Base-by-base conservation (phyloP, 2,797 vertebrate genomes). In the Myotis vivesi region DNA sequence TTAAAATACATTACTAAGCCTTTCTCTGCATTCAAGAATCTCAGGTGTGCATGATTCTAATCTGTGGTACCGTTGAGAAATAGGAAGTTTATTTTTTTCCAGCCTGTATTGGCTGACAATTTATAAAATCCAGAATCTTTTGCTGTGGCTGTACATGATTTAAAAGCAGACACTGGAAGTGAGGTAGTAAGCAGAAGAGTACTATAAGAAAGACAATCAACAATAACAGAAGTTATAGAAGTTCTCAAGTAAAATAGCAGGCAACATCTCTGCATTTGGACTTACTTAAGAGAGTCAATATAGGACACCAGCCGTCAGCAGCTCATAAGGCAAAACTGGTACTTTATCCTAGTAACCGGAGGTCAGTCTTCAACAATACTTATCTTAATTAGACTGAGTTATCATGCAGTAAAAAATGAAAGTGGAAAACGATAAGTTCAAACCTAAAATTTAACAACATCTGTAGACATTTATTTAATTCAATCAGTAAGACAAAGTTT, bases 351-450 rank as follows among this genome's bases (percentile, higher is more conserved):
- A 41, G 57, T 12, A 73, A 28, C 12, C 46, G 1, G 41, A 57
- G 8, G 36, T 69, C 23, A 88, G 2, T 81, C 30, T 82, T 81
- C 25, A 64, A 33, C 36, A 92, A 38, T 17, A 36, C 38, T 66
- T 83, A 25, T 81, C 72, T 83, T 87, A 55, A 66, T 83, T 66
- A 80, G 10, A 84, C 17, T 83, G 51, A 81, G 1, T 76, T 80
- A 80, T 84, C 59, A 69, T 57, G n/a, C 25, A 6, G 12, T 84
- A 41, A 86, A n/a, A 88, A 10, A 23, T 68, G 53, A 87, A 87
- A 93, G 38, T 17, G 51, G 33, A 92, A 97, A 84, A 57, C 53
- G 12, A 28, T 38, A 92, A 92, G 15, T 82, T 92, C 79, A 77
- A 92, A 87, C 75, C 1, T 59, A 49, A 71, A 73, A 20, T 44